Evolutionary conservation across 2,797 vertebrate species (phyloP).

Genomic region (Borostomias antarcticus): DNA sequence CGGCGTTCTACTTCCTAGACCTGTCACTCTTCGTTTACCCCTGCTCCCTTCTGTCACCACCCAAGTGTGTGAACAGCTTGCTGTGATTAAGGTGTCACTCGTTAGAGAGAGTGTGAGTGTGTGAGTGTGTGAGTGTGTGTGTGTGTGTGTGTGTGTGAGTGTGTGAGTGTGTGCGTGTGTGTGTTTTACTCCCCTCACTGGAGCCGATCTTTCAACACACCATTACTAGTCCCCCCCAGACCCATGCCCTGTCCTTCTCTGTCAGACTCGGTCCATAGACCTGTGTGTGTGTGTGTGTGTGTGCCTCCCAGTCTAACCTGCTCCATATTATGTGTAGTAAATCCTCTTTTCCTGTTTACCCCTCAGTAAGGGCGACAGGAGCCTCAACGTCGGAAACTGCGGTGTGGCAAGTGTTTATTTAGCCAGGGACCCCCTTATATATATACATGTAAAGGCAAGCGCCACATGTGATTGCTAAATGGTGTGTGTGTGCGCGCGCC

Average conservation of each 20-base stretch:
- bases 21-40: slow-evolving; percentile 26
- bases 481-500: slow-evolving; percentile 33
- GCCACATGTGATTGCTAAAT: slow-evolving; percentile 37
- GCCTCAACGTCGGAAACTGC: slow-evolving; percentile 47
- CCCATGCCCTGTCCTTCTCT: too few species aligned
- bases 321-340: slow-evolving; percentile 56
- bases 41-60: slow-evolving; percentile 30
- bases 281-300: slow-evolving; percentile 8
- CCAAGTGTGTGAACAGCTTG: slow-evolving; percentile 50
- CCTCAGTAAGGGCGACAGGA: slow-evolving; percentile 54
- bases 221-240: too few species aligned
- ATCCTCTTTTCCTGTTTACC: slow-evolving; percentile 76
- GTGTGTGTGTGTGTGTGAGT: slow-evolving; percentile 9
- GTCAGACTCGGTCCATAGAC: too few species aligned
- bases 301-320: slow-evolving; percentile 21
- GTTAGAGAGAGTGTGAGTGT: slow-evolving; percentile 49
- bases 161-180: slow-evolving; percentile 9
- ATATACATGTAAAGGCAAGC: slow-evolving; percentile 41
- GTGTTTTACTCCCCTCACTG: too few species aligned
- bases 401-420: slow-evolving; percentile 59
- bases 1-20: slow-evolving; percentile 20
- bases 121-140: slow-evolving; percentile 17
- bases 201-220: slow-evolving; percentile 65
- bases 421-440: slow-evolving; percentile 28
- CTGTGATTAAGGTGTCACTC: slow-evolving; percentile 60